phyloP scores from a whole-genome alignment of 2,888 invertebrate species.

The Pterostichus madidus region DNA sequence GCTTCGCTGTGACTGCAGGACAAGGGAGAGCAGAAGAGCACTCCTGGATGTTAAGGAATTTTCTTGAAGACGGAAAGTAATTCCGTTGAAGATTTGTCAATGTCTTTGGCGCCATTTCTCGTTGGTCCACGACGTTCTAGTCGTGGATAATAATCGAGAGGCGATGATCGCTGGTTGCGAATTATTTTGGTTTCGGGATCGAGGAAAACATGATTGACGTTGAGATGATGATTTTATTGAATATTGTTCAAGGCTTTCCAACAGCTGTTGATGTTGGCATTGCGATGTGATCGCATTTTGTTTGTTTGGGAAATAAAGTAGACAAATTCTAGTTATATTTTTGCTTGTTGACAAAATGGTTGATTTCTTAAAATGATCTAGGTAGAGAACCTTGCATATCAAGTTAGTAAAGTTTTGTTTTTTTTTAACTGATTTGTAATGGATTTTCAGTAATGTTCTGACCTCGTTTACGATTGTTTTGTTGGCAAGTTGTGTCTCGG shows the following conservation, averaged over 20 bases:
- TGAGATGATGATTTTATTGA: constrained; percentile 18
- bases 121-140: constrained; percentile 52
- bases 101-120: constrained; percentile 52
- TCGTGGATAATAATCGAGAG: constrained; percentile 37
- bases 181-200: constrained; percentile 36
- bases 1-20: constrained; percentile 84
- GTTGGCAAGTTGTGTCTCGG: constrained; percentile 54
- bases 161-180: constrained; percentile 34
- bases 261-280: constrained; percentile 54
- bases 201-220: constrained; percentile 36
- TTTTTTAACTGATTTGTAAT: constrained; percentile 48
- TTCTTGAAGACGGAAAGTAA: constrained; percentile 17
- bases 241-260: constrained; percentile 39
- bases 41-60: constrained; percentile 70
- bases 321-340: constrained; percentile 23
- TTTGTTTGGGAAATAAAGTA: constrained; percentile 46
- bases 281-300: constrained; percentile 7
- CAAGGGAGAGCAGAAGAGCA: constrained; percentile 72
- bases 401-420: constrained; percentile 50
- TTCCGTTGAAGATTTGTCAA: constrained; percentile 49
- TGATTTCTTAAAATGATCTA: constrained; percentile 42
- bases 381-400: constrained; percentile 62
- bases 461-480: constrained; percentile 64
- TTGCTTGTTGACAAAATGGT: constrained; percentile 38
- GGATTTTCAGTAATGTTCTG: constrained; percentile 56